Percentiles rank a stretch among this genome's conserved stretches.
Conservation (phyloP, 2,797 vertebrate species). For the Phalanger gymnotis region DNA sequence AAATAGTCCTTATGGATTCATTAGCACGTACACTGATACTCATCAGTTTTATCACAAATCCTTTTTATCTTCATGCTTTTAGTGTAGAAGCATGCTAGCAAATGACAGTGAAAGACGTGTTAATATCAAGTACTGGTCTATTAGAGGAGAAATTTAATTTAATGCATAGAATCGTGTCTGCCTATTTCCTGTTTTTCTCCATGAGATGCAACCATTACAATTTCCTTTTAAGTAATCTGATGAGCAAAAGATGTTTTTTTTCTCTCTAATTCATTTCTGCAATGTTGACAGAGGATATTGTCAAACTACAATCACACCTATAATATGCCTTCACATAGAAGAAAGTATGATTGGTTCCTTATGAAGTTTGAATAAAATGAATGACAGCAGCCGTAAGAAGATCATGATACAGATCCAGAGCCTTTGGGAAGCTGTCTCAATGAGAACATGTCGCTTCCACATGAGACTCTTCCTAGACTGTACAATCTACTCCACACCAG, state of each 20-base stretch:
- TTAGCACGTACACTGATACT: background rate
- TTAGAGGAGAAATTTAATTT: constrained; percentile 14
- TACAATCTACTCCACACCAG: background rate
- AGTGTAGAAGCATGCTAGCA: background rate
- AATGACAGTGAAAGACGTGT: background rate
- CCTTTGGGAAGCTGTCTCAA: background rate
- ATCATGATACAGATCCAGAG: background rate
- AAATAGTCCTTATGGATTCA: constrained; percentile 29
- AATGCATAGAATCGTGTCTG: background rate
- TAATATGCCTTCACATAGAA: background rate
- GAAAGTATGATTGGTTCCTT: background rate
- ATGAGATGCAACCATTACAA: background rate
- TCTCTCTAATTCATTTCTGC: background rate
- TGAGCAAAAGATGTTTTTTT: background rate
- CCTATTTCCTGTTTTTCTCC: background rate
- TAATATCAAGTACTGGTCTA: background rate
- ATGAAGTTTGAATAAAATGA: background rate
- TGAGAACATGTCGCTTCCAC: background rate
- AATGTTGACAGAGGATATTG: background rate
- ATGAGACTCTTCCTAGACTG: background rate
- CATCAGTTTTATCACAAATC: background rate
- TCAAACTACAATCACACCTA: background rate
- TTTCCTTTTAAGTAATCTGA: constrained; percentile 36
- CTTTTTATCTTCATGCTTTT: constrained; percentile 20
- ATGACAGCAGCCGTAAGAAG: constrained; percentile 11